Evolutionary conservation across 1,140 invertebrate species (phyloP), one percentile per base, ranked within the genome.

Genomic region (Globodera rostochiensis): DNA sequence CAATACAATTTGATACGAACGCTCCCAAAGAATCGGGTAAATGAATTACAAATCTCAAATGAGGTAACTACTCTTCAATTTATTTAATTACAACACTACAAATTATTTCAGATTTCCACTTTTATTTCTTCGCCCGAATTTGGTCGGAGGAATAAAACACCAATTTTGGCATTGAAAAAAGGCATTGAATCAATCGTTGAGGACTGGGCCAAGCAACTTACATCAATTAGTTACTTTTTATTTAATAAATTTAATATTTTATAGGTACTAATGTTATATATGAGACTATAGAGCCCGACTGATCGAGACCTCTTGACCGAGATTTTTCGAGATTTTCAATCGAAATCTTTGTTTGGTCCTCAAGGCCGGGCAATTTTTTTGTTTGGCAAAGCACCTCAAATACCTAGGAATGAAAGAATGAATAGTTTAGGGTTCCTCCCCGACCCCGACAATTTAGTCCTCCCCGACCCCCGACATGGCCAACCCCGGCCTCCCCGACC

Each of bases 1-100:
- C 57, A 60, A 60, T 60, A 60, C 57, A 60, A 60, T 60, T 60
- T 60, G 15, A 60, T 60, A 60, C 57, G 57, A 60, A 60, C 57
- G 15, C 6, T 15, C 15, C 57, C 57, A 60, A 60, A 60, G 19
- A 60, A 60, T 60, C 57, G 57, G 15, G 5, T 1, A 60, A 60
- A 15, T 60, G 57, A 60, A 11, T 5, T 5, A 19, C 57, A 60
- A 60, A 60, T 60, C 5, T 60, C 57, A 4, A 19, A 60, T 13
- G 57, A 60, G 57, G 57, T 53, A 13, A 8, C 13, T 9, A 53
- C 57, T 15, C 11, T 5, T 2, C 11, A 60, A 15, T 60, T 19
- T 13, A 2, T 60, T 60, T 11, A 60, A 60, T 60, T 5, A 60
- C 5, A 11, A 60, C 57, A 11, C 15, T 60, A 60, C 57, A 50